A percentile compares a stretch with the other conserved stretches of the same genome.
Conservation (phyloP, 2,113 vertebrate species). For the Onychostruthus taczanowskii region DNA sequence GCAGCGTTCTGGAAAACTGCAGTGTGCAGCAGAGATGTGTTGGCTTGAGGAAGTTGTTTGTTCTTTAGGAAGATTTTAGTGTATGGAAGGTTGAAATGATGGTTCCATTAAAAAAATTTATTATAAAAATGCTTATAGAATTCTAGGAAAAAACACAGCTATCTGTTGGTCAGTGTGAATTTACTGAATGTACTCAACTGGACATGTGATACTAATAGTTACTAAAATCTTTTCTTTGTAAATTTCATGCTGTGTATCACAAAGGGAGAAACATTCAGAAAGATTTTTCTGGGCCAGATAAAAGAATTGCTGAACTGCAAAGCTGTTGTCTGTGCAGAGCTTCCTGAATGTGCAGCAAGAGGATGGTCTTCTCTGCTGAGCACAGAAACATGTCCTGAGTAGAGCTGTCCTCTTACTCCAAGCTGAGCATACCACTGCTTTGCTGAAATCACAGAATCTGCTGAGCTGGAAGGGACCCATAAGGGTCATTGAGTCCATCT, state of each 20-base stretch:
- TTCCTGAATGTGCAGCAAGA: not conserved
- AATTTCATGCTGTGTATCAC: not conserved
- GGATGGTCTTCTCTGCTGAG: not conserved
- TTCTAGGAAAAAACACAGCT: not conserved
- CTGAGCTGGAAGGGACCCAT: not conserved
- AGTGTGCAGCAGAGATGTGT: not conserved
- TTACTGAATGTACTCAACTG: not conserved
- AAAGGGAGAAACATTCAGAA: not conserved
- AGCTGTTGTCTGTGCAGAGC: not conserved
- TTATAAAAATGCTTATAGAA: not conserved
- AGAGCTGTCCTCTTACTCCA: not conserved
- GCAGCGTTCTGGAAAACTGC: not conserved
- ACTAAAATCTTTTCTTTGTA: not conserved
- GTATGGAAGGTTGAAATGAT: not conserved
- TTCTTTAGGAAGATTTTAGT: not conserved
- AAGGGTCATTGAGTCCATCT: rapidly evolving
- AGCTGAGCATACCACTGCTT: rapidly evolving
- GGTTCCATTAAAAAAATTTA: not conserved
- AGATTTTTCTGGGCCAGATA: not conserved
- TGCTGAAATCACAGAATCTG: not conserved
- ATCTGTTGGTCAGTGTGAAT: not conserved
- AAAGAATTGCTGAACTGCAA: not conserved
- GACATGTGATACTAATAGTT: not conserved
- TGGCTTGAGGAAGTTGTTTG: not conserved
- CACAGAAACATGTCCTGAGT: not conserved